Conservation (phyloP, 2,888 invertebrate genomes). For the Drosophila ezoana region DNA sequence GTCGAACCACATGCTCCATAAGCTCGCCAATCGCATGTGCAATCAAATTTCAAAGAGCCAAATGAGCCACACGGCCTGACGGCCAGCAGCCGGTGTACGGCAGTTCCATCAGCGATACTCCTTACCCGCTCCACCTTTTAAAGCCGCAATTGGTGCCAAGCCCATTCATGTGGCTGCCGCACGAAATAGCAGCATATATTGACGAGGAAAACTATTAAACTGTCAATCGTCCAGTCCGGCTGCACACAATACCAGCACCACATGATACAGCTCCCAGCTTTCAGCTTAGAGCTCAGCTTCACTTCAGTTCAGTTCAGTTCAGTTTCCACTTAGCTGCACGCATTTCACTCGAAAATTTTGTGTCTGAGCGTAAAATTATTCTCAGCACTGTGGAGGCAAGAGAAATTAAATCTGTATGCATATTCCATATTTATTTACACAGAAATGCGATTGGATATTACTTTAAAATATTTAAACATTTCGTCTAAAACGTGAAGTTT, state of each 20-base stretch:
- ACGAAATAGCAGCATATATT: conserved; percentile 69
- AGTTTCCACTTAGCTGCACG: conserved; percentile 19
- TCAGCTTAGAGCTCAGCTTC: conserved; percentile 15
- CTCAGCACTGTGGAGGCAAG: background rate
- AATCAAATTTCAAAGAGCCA: conserved; percentile 71
- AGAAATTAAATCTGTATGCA: too few relatives aligned
- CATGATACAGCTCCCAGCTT: conserved; percentile 10
- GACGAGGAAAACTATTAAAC: conserved; percentile 74
- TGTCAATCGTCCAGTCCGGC: conserved; percentile 62
- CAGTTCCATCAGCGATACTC: conserved; percentile 18
- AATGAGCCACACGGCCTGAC: conserved; percentile 53
- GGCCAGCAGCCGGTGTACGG: conserved; percentile 21
- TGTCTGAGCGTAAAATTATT: background rate
- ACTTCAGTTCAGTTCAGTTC: conserved; percentile 2
- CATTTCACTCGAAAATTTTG: conserved; percentile 10
- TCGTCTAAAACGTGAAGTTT: too few relatives aligned
- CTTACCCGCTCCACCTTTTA: background rate
- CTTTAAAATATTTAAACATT: too few relatives aligned
- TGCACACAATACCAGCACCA: conserved; percentile 12
- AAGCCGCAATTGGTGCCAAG: conserved; percentile 27
- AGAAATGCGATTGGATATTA: too few relatives aligned
- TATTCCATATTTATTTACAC: too few relatives aligned
- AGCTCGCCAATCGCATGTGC: conserved; percentile 66
- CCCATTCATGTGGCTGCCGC: conserved; percentile 50
- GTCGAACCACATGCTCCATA: conserved; percentile 38